These are phyloP conservation scores for Prolemur simus DNA, from an alignment of 2,113 vertebrate genomes.

Conservation along the genomic window DNA sequence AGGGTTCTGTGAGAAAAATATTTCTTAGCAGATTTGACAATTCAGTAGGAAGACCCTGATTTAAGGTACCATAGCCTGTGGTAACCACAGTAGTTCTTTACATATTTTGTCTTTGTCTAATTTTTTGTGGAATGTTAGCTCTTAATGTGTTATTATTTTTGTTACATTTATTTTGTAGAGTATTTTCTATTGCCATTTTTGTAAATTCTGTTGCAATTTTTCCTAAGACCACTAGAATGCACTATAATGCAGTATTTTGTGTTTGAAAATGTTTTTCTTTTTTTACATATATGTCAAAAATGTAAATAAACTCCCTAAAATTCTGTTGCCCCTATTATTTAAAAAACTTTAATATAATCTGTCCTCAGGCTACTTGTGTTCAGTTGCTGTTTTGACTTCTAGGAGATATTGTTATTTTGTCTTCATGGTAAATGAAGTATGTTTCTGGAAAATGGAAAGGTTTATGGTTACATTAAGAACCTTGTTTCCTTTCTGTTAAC, in stretches of 20 bases:
- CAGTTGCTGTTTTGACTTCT: conserved; percentile 12
- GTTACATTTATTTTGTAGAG: neutral
- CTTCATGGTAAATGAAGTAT: conserved; percentile 16
- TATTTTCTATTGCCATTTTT: conserved; percentile 16
- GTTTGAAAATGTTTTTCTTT: conserved; percentile 33
- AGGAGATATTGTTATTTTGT: conserved; percentile 17
- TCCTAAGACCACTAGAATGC: conserved; percentile 75
- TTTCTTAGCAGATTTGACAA: conserved; percentile 28
- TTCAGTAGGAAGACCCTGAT: neutral
- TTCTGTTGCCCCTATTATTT: conserved; percentile 30
- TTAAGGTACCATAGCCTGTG: neutral
- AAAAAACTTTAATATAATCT: neutral
- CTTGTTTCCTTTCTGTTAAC: conserved; percentile 23
- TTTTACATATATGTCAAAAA: neutral
- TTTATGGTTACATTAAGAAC: conserved; percentile 22
- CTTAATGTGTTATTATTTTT: neutral
- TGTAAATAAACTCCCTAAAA: conserved; percentile 9
- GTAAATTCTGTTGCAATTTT: conserved; percentile 75
- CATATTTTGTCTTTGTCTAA: conserved; percentile 10
- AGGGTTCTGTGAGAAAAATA: conserved; percentile 18
- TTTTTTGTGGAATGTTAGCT: conserved; percentile 46
- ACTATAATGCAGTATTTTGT: conserved; percentile 59
- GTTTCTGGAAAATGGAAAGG: conserved; percentile 49
- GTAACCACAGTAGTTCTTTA: conserved; percentile 1
- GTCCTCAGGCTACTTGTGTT: neutral